Conservation (phyloP, 2,888 invertebrate genomes). For the Kryphioiulus occultus region DNA sequence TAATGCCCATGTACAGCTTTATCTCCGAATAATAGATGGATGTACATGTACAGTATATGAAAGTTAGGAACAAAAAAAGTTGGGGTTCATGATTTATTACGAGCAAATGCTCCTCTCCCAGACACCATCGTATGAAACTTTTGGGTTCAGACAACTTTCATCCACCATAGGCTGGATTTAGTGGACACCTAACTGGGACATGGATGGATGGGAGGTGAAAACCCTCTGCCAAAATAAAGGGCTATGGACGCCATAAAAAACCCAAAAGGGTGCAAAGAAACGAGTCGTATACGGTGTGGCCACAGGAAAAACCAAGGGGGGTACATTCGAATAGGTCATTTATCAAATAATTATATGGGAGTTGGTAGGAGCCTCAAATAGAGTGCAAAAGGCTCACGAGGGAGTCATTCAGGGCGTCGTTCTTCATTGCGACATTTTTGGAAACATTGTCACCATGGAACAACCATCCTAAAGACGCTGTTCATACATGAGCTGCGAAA, state of each 20-base stretch:
- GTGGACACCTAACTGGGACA: slow-evolving; percentile 27
- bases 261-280: neutral
- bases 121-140: neutral
- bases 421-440: neutral
- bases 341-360: slow-evolving; percentile 39
- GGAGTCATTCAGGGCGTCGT: neutral
- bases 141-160: neutral
- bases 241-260: neutral
- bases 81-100: neutral
- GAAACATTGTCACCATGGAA: neutral
- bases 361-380: neutral
- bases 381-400: neutral
- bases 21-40: neutral
- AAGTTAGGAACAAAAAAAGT: neutral
- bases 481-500: neutral
- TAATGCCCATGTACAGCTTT: neutral
- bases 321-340: neutral
- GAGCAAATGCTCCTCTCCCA: neutral
- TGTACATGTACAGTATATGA: neutral
- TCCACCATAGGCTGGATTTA: neutral
- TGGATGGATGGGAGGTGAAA: neutral
- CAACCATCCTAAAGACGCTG: neutral
- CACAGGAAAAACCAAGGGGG: slow-evolving; percentile 14
- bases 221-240: slow-evolving; percentile 4
- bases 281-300: neutral